Evolutionary conservation across 1,140 invertebrate genomes (phyloP).

Genomic region (Lepidostoma basale): DNA sequence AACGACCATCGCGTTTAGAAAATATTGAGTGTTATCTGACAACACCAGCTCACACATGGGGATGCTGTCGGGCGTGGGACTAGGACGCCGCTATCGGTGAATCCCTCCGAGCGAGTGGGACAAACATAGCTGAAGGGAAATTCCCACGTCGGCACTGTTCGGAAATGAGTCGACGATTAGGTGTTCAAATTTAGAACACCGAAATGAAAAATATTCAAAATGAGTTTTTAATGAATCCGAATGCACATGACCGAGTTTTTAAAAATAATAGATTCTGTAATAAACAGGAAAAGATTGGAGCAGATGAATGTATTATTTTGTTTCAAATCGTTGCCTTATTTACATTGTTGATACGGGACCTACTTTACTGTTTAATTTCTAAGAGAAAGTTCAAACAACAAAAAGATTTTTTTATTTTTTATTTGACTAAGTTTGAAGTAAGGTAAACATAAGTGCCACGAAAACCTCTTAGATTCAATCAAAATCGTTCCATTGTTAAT

Average conservation of each 20-base stretch:
- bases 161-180: slow-evolving; percentile 40
- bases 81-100: not conserved
- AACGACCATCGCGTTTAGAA: not conserved
- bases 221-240: slow-evolving; percentile 42
- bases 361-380: too few relatives aligned
- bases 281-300: not conserved
- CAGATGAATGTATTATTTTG: too few relatives aligned
- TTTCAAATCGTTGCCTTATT: too few relatives aligned
- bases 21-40: slow-evolving; percentile 1
- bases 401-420: too few relatives aligned
- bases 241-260: slow-evolving; percentile 5
- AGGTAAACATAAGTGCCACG: too few relatives aligned
- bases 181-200: slow-evolving; percentile 34
- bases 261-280: not conserved
- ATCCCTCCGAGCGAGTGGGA: not conserved
- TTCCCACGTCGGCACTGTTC: slow-evolving; percentile 20
- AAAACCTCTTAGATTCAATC: too few relatives aligned
- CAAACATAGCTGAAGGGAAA: slow-evolving; percentile 11
- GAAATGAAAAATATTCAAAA: slow-evolving; percentile 30
- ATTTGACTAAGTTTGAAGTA: too few relatives aligned
- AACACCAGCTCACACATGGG: not conserved
- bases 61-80: not conserved
- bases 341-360: too few relatives aligned
- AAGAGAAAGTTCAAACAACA: too few relatives aligned
- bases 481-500: too few relatives aligned